Percentiles rank a stretch among this genome's conserved stretches.
phyloP scores from a whole-genome alignment of 2,113 vertebrate species.

The Meles meles region DNA sequence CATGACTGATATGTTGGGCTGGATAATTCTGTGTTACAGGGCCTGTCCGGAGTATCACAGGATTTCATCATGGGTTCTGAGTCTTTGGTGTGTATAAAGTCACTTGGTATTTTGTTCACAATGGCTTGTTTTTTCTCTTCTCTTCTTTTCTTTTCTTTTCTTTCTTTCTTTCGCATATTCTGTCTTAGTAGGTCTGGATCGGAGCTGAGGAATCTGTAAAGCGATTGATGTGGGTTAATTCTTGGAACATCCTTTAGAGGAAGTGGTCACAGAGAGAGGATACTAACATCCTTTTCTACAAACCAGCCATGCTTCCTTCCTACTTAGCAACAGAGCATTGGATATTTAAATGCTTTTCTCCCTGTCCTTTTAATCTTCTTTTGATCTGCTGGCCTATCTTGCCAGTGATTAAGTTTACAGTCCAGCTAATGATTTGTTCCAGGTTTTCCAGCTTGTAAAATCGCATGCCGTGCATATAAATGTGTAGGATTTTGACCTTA shows the following conservation, averaged over 20 bases:
- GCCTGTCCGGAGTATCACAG: not conserved
- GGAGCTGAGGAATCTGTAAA: not conserved
- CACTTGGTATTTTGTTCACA: not conserved
- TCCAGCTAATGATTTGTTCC: constrained; percentile 41
- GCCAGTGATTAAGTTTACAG: constrained; percentile 56
- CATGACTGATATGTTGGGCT: not conserved
- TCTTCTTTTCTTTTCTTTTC: not conserved
- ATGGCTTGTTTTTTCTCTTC: not conserved
- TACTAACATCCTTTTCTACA: not conserved
- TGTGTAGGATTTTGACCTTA: constrained; percentile 47
- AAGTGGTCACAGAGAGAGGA: not conserved
- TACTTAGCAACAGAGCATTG: not conserved
- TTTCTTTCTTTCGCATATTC: not conserved
- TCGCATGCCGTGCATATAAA: not conserved
- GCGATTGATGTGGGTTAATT: not conserved
- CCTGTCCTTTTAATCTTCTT: constrained; percentile 15
- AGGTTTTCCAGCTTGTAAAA: constrained; percentile 49
- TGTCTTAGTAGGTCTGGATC: not conserved
- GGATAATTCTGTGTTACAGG: rapidly evolving
- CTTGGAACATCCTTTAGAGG: not conserved
- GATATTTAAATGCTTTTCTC: not conserved
- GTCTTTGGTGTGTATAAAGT: rapidly evolving
- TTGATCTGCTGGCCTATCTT: not conserved
- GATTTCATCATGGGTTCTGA: not conserved
- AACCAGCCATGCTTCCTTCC: not conserved